Evolutionary conservation across 2,888 invertebrate genomes (phyloP), one percentile per base, ranked within the genome.

Genomic region (Meandrusa payeni): DNA sequence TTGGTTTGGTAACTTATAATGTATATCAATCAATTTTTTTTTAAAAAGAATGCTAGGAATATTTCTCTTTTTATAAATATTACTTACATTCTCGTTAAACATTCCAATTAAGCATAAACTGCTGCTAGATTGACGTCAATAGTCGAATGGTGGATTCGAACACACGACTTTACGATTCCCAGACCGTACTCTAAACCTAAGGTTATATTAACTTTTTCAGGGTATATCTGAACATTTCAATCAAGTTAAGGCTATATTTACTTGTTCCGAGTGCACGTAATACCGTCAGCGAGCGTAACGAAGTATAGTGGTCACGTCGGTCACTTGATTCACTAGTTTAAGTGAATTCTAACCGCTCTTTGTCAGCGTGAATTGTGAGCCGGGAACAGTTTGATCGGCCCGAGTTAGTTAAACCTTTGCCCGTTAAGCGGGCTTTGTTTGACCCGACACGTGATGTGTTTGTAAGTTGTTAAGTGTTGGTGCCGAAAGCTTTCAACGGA

Each of bases 321-420:
- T 36, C 42, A 36, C 42, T 24, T 29, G 29, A 42, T 42, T 42
- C 29, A 36, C 29, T 37, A 42, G 36, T 42, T 42, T 42, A 42
- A 42, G 42, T 42, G 42, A 42, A 42, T 42, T 42, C 36, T 9
- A 29, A 23, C 42, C 36, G 42, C 29, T 42, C 42, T 42, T 42
- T 42, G 42, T 42, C 29, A 42, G 29, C 29, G 6, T 36, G 31
- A 42, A 36, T 42, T 36, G 41, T 36, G 20, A 36, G 36, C 29
- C 13, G 19, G 6, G 36, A 36, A 29, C 19, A 24, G 28, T 42
- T 36, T 28, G 28, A 42, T 36, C 36, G 36, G 29, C 23, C 29
- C 9, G 36, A 36, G 42, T 36, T 42, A 42, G 42, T 41, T 41
- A 41, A 41, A 28, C 28, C 41, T 34, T 41, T 13, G 34, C 4